Conservation (phyloP, 2,797 vertebrate genomes). For the Cirrhinus mrigala region DNA sequence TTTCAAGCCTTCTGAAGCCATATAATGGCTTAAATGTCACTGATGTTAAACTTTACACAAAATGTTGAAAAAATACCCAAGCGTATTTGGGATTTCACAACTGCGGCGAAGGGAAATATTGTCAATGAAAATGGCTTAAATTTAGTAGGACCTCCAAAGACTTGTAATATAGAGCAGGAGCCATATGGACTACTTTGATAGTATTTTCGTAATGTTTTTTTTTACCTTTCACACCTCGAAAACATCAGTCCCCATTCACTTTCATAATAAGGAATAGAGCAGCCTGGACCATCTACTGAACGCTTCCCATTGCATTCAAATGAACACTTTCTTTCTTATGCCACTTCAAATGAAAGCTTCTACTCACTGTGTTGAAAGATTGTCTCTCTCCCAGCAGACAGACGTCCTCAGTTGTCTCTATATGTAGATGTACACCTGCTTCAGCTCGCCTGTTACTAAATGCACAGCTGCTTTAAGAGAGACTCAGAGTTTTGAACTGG, state of each 20-base stretch:
- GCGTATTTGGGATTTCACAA: not conserved
- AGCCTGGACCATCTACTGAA: not conserved
- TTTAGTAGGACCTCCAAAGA: not conserved
- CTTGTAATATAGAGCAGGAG: not conserved
- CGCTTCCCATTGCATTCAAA: not conserved
- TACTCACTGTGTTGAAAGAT: not conserved
- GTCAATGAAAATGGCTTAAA: not conserved
- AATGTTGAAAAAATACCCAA: not conserved
- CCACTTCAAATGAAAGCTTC: not conserved
- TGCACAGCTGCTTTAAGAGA: conserved; percentile 11
- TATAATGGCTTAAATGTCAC: not conserved
- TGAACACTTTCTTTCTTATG: not conserved
- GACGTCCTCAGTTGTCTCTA: not conserved
- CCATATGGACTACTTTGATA: not conserved
- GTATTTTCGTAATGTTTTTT: not conserved
- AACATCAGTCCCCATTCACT: not conserved
- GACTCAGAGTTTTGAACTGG: conserved; percentile 59
- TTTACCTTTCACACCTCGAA: not conserved
- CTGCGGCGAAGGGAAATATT: not conserved
- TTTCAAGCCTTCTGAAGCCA: not conserved
- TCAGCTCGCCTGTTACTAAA: not conserved
- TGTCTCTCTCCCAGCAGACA: not conserved
- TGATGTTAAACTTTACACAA: not conserved
- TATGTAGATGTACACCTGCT: conserved; percentile 21
- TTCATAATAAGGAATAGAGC: not conserved